Evolutionary conservation across 2,113 vertebrate species (phyloP).

Genomic region (Numida meleagris): DNA sequence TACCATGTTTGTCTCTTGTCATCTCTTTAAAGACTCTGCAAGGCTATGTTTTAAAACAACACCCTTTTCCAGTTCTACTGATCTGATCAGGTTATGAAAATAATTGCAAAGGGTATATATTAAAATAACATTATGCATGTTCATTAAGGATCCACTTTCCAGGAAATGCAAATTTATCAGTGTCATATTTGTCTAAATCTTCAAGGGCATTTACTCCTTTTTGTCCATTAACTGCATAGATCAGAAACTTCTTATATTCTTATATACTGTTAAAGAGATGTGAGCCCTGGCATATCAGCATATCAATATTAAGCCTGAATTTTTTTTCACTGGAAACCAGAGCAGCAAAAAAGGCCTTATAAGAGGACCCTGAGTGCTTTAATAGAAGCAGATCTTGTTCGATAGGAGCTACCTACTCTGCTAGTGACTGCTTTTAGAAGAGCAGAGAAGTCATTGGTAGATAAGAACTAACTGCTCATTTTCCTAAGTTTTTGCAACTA

Average conservation of each 20-base stretch:
- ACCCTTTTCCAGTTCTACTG: not conserved
- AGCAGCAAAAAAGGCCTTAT: not conserved
- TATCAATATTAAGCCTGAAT: not conserved
- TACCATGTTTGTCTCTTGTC: not conserved
- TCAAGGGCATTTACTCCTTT: not conserved
- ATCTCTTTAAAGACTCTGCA: not conserved
- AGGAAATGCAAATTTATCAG: not conserved
- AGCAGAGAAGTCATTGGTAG: not conserved
- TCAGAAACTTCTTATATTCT: not conserved
- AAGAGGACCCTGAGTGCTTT: not conserved
- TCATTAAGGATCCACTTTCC: not conserved
- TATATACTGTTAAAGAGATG: not conserved
- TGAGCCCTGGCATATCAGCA: not conserved
- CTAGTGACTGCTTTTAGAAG: not conserved
- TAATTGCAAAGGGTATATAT: not conserved
- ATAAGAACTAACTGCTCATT: not conserved
- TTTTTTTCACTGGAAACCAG: not conserved
- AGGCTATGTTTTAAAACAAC: not conserved
- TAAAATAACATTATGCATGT: not conserved
- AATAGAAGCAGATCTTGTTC: not conserved
- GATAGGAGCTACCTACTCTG: not conserved
- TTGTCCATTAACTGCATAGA: not conserved
- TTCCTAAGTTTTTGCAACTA: not conserved
- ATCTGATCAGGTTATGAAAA: not conserved
- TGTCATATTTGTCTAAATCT: not conserved